phyloP scores from a whole-genome alignment of 1,140 invertebrate genomes.

The Meloidogyne floridensis region DNA sequence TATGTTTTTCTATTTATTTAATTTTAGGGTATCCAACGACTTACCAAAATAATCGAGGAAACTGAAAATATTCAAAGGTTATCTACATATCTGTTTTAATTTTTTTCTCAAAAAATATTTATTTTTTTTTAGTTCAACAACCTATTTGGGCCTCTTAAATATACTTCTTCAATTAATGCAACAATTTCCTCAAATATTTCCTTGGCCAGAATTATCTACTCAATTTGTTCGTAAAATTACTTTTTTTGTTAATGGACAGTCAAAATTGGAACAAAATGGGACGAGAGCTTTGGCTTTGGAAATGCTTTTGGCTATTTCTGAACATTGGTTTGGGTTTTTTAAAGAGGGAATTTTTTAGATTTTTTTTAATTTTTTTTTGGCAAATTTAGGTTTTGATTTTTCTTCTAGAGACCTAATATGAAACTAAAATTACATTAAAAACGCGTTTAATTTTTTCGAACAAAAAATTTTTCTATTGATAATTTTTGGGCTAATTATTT shows the following conservation, averaged over 20 bases:
- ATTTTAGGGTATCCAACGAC: conserved; percentile 16
- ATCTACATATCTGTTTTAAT: not conserved
- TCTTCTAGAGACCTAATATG: not conserved
- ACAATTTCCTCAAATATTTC: conserved; percentile 17
- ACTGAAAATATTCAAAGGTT: conserved; percentile 7
- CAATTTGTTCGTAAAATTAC: conserved; percentile 47
- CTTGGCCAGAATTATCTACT: conserved; percentile 38
- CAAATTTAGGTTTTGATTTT: not conserved
- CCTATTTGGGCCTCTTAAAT: conserved; percentile 3
- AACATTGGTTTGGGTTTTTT: conserved; percentile 27
- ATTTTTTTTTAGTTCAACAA: not conserved
- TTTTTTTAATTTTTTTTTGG: not conserved
- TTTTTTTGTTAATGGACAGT: conserved; percentile 44
- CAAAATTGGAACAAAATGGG: conserved; percentile 53
- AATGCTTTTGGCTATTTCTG: conserved; percentile 44
- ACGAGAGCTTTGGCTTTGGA: conserved; percentile 44
- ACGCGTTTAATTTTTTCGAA: no score
- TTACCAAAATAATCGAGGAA: conserved; percentile 9
- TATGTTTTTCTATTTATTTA: conserved; percentile 30
- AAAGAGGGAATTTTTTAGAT: not conserved
- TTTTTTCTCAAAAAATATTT: no score
- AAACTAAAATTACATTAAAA: no score
- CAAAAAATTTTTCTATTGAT: no score
- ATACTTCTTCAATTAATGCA: conserved; percentile 19
- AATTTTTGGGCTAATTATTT: no score